Percentiles rank a stretch among this genome's conserved stretches.
Conservation (phyloP, 2,113 vertebrate genomes). For the Rhabdomys dilectus region DNA sequence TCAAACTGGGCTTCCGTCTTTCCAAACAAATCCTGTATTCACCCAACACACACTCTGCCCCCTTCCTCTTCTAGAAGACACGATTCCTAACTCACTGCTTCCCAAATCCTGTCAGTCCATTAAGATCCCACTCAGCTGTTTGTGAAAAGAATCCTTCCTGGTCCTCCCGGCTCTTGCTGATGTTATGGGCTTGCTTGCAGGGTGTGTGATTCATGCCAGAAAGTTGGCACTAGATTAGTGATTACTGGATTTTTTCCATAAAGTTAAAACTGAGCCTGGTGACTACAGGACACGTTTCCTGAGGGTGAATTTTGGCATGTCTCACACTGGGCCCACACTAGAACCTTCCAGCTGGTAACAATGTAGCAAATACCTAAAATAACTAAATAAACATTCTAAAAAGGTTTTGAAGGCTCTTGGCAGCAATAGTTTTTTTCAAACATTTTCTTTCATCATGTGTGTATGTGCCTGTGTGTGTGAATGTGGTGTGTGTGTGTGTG, state of each 20-base stretch:
- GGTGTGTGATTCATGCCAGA: neutral
- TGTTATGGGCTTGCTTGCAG: neutral
- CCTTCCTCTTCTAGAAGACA: neutral
- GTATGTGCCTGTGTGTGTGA: too few relatives aligned
- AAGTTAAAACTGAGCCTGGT: neutral
- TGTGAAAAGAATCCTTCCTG: neutral
- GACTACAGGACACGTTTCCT: neutral
- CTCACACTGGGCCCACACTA: neutral
- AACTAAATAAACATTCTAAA: neutral
- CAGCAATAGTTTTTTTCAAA: neutral
- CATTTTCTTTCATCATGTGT: neutral
- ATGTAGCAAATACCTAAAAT: neutral
- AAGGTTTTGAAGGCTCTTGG: slow-evolving; percentile 25
- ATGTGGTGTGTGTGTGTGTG: neutral
- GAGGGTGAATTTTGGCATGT: neutral
- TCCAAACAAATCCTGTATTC: neutral
- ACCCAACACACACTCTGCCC: neutral
- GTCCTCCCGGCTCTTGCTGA: neutral
- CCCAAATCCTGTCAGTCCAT: neutral
- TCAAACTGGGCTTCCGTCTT: neutral
- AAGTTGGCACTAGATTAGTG: neutral
- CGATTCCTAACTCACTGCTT: neutral
- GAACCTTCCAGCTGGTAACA: neutral
- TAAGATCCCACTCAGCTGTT: neutral
- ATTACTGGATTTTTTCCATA: slow-evolving; percentile 34